Base-by-base conservation (phyloP, 2,113 vertebrate species). In the Eira barbara region DNA sequence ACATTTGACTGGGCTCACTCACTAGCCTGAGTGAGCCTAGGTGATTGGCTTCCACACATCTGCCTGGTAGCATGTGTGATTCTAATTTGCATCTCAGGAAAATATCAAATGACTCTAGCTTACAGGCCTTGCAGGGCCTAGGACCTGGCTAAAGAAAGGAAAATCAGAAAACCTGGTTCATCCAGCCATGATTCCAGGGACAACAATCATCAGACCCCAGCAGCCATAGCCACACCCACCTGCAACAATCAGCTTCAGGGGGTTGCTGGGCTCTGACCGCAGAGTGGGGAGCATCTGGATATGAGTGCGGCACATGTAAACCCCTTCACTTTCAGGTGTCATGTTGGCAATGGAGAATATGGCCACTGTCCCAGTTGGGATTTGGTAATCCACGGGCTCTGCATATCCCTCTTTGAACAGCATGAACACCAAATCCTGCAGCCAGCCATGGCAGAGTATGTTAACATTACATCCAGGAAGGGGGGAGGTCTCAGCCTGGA, bases 351-450 rank as follows among this genome's bases (percentile, higher is more conserved):
- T 97, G 92, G 97, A 98, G 92, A 98, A 98, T 69, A 97, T 94
- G 76, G 97, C 92, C 90, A 97, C 92, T 85, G 87, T 97, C 63
- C 95, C 94, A 0, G 95, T 95, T 88, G 96, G 96, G 83, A 97
- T 88, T 94, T 95, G 97, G 94, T 96, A 96, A 85, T 98, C 98
- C 94, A 97, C 13, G 0, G 96, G 90, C 45, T 98, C 97, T 52
- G 96, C 39, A 42, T 95, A 88, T 81, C 90, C 96, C 76, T 98
- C 97, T 96, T 97, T 98, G 85, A 97, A 97, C 67, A 98, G 76
- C 96, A 98, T 95, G 85, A 98, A 98, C 84, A 98, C 89, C 94
- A 98, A 95, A 97, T 97, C 98, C 69, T 97, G 97, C 65, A 98
- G 90, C 97, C 97, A 98, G 71, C 95, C 95, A 88, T 96, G 90